Conservation (phyloP, 2,888 invertebrate species). For the Agriotes lineatus region DNA sequence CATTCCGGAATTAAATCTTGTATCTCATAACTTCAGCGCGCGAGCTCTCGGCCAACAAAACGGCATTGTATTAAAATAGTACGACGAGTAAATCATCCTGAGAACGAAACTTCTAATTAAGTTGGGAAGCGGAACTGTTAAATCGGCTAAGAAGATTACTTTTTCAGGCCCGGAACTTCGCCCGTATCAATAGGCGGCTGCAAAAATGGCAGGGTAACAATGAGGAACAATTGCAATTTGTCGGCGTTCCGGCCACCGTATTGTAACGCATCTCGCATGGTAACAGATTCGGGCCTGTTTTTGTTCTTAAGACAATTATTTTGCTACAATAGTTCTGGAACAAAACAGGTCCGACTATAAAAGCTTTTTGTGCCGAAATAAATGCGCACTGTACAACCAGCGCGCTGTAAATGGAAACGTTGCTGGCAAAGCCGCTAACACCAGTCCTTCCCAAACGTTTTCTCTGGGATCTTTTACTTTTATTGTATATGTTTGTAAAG, state of each 20-base stretch:
- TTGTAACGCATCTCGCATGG: slow-evolving; percentile 26
- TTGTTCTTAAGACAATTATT: slow-evolving; percentile 34
- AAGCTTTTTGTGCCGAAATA: slow-evolving; percentile 33
- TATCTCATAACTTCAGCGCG: not conserved
- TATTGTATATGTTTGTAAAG: no score
- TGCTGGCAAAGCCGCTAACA: no score
- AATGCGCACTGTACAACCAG: slow-evolving; percentile 16
- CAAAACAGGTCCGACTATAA: slow-evolving; percentile 29
- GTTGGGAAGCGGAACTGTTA: not conserved
- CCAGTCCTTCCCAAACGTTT: no score
- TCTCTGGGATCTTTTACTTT: not conserved
- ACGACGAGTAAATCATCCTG: not conserved
- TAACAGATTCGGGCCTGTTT: slow-evolving; percentile 28
- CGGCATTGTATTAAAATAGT: not conserved
- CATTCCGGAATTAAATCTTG: not conserved
- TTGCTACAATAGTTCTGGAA: slow-evolving; percentile 34
- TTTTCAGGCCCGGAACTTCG: not conserved
- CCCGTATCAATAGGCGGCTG: not conserved
- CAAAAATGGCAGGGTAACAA: not conserved
- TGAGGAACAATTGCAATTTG: slow-evolving; percentile 25
- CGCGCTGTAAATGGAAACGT: slow-evolving; percentile 18
- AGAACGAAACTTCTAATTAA: not conserved
- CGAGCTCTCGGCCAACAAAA: not conserved
- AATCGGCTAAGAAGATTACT: not conserved
- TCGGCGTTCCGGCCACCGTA: slow-evolving; percentile 20